Evolutionary conservation across 1,140 invertebrate species (phyloP), one percentile per base, ranked within the genome.

Genomic region (Lineus longissimus): DNA sequence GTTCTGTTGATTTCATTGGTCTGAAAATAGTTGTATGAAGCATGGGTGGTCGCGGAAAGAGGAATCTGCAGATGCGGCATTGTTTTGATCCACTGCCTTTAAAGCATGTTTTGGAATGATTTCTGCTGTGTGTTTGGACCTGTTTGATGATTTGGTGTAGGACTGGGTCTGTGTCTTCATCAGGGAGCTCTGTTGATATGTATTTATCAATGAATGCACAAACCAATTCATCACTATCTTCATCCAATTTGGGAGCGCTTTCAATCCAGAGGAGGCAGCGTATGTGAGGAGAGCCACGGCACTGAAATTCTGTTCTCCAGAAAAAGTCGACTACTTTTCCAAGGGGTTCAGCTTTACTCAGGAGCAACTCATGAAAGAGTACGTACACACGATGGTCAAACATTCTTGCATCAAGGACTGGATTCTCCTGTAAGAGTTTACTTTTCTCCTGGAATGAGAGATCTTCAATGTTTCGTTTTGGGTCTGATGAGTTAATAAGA

Each of bases 221-320:
- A 4, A 57, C 30, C 11, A 29, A 6, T 19, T 29, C 55, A 27
- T 57, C 55, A 29, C 4, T 27, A n/a, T 51, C n/a, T 23, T 7
- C 25, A 23, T 27, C 47, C 25, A 27, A 51, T 51, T 51, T 51
- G 9, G 47, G 47, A 7, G 47, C 47, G n/a, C n/a, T 6, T 51
- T 51, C 25, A 23, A 51, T 27, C 47, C 47, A 51, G 4, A 51
- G 9, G 19, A 51, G 47, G 9, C 19, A 19, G 25, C n/a, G 47
- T 7, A 51, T 27, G n/a, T 51, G 47, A 7, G 47, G 47, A 7
- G 61, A 63, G 0, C 67, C 67, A 22, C 67, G 40, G 19, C 47
- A 40, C 22, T 66, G 67, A 43, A 66, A 66, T 58, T 69, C 67
- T n/a, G 54, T 56, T 29, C 64, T 25, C 17, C 59, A 57, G 36